Evolutionary conservation across 2,888 invertebrate species (phyloP).

Genomic region (Oligia strigilis): DNA sequence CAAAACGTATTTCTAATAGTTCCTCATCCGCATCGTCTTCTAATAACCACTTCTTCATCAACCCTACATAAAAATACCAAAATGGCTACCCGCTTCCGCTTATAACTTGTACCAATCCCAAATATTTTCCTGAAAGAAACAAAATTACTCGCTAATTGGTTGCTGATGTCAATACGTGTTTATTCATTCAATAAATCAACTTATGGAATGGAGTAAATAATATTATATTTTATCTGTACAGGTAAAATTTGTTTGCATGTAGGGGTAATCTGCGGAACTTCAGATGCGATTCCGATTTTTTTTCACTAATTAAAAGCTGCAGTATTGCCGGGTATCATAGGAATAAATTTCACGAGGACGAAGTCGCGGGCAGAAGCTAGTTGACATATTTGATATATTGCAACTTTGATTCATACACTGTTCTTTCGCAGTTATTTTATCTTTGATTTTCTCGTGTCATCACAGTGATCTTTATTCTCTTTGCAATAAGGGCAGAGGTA

Average conservation of each 20-base stretch:
- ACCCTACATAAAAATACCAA: neutral
- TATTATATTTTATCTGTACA: neutral
- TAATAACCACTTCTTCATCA: no score
- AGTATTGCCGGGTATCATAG: neutral
- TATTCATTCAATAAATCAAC: conserved; percentile 23
- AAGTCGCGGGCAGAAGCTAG: neutral
- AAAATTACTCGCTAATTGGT: conserved; percentile 71
- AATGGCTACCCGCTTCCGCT: conserved; percentile 5
- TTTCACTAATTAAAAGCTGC: neutral
- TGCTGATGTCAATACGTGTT: conserved; percentile 36
- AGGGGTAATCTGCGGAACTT: neutral
- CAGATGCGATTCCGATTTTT: neutral
- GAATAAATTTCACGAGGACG: neutral
- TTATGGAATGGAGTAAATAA: conserved; percentile 3
- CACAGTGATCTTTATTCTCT: neutral
- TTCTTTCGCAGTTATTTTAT: neutral
- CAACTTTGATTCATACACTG: neutral
- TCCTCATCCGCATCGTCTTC: no score
- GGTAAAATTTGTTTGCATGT: neutral
- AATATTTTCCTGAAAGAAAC: conserved; percentile 70
- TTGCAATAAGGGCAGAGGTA: neutral
- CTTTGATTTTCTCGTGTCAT: neutral
- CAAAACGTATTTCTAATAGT: no score
- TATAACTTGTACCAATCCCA: conserved; percentile 22
- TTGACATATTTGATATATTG: neutral